phyloP scores from a whole-genome alignment of 2,113 vertebrate genomes.

The Amazona guildingii region DNA sequence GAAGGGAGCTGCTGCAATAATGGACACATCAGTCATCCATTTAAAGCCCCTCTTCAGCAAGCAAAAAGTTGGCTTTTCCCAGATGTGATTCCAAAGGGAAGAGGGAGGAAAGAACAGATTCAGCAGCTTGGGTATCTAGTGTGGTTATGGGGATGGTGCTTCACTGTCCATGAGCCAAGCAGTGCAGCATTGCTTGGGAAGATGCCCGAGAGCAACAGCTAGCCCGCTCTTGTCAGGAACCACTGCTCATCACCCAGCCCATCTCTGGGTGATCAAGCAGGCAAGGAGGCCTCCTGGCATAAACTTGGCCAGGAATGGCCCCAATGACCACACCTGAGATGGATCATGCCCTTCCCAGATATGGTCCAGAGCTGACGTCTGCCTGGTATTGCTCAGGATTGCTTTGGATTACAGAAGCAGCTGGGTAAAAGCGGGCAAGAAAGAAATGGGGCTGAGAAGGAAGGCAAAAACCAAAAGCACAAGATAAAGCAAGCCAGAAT shows the following conservation, averaged over 20 bases:
- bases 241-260: not conserved
- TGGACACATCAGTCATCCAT: not conserved
- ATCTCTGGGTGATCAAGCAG: not conserved
- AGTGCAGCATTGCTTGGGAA: fast-evolving
- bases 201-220: not conserved
- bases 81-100: not conserved
- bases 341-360: not conserved
- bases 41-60: not conserved
- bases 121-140: not conserved
- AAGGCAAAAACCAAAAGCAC: not conserved
- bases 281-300: not conserved
- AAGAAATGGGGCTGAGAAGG: fast-evolving
- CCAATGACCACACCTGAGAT: fast-evolving
- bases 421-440: fast-evolving
- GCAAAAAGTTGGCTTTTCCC: not conserved
- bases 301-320: not conserved
- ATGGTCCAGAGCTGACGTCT: not conserved
- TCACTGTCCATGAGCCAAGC: not conserved
- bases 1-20: not conserved
- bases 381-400: not conserved
- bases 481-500: not conserved
- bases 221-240: not conserved
- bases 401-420: not conserved
- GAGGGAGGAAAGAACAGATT: not conserved
- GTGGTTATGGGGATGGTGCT: not conserved